phyloP scores from a whole-genome alignment of 2,113 vertebrate genomes.

The Eudorcas thomsonii region DNA sequence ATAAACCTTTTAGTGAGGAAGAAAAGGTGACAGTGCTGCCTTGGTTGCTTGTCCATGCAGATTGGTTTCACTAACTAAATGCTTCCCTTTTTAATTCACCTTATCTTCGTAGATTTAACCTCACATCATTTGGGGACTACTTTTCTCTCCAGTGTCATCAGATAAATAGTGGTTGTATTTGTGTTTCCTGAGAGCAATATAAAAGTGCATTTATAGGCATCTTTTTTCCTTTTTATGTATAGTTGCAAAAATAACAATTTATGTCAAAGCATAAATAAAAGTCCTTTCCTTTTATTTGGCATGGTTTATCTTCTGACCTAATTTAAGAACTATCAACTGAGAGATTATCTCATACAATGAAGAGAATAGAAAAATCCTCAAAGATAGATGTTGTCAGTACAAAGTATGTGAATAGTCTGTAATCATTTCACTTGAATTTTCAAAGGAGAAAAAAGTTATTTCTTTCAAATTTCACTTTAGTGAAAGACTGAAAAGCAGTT shows the following conservation, averaged over 20 bases:
- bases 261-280: slow-evolving; percentile 42
- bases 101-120: slow-evolving; percentile 19
- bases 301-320: slow-evolving; percentile 42
- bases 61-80: background rate
- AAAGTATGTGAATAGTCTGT: slow-evolving; percentile 40
- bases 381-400: slow-evolving; percentile 34
- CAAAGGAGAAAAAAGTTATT: background rate
- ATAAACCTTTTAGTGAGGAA: background rate
- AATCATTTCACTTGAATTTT: slow-evolving; percentile 20
- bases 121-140: background rate
- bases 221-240: background rate
- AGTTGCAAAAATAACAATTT: slow-evolving; percentile 48
- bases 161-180: background rate
- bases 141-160: background rate
- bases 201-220: slow-evolving; percentile 22
- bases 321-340: slow-evolving; percentile 22
- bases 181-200: background rate
- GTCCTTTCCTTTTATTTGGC: background rate
- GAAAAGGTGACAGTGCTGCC: background rate
- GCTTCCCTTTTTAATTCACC: background rate
- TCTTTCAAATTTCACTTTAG: slow-evolving; percentile 39
- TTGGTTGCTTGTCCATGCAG: background rate
- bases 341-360: slow-evolving; percentile 37
- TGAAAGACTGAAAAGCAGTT: slow-evolving; percentile 16
- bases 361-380: slow-evolving; percentile 9